These are phyloP conservation scores for Dipus sagitta DNA, from an alignment of 2,797 vertebrate genomes.

Conservation along the genomic window DNA sequence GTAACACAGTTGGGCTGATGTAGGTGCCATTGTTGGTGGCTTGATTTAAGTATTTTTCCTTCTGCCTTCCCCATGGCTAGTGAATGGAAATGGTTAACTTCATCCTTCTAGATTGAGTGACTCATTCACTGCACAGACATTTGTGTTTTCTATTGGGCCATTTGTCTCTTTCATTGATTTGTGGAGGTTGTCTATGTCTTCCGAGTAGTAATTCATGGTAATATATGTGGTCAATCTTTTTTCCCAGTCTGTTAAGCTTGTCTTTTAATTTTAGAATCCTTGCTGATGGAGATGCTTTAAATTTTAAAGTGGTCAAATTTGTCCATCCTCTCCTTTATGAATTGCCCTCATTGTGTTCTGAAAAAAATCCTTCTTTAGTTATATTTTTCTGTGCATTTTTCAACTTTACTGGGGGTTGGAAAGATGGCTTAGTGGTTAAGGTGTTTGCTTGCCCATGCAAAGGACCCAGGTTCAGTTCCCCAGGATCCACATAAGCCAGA, in stretches of 20 bases:
- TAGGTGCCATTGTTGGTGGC: too few species aligned
- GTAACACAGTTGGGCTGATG: not conserved
- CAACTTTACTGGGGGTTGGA: not conserved
- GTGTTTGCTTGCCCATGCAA: too few species aligned
- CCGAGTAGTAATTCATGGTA: not conserved
- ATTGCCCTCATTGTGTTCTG: not conserved
- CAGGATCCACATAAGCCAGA: too few species aligned
- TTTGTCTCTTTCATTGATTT: not conserved
- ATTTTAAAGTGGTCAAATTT: not conserved
- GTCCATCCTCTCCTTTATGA: not conserved
- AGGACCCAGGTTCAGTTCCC: too few species aligned
- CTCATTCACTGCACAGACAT: not conserved
- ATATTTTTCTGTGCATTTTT: not conserved
- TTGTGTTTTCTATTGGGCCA: not conserved
- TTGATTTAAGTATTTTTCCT: too few species aligned
- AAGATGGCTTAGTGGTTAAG: too few species aligned
- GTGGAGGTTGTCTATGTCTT: too few species aligned
- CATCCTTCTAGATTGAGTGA: not conserved
- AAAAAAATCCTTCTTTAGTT: not conserved
- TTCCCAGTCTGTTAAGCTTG: not conserved
- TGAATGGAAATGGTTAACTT: not conserved
- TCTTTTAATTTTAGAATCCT: slow-evolving; percentile 7
- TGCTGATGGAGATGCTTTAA: not conserved
- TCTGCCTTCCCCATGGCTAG: not conserved
- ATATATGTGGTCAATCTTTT: not conserved